Evolutionary conservation across 2,888 invertebrate species (phyloP).

Genomic region (Bombylius major): DNA sequence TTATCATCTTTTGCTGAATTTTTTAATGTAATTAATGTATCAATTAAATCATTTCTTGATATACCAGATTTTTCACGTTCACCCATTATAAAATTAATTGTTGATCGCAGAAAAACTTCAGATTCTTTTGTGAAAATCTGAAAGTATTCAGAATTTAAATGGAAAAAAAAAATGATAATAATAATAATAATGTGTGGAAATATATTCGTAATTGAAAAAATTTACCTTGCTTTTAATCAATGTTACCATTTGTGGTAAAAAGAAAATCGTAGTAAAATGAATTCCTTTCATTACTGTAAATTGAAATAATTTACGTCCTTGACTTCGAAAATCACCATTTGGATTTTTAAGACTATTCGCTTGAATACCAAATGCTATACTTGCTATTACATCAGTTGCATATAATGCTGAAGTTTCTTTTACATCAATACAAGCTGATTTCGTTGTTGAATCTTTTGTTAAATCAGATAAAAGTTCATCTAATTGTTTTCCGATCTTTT

Average conservation of each 20-base stretch:
- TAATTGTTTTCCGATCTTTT: conserved; percentile 25
- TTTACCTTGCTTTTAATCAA: conserved; percentile 22
- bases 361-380: conserved; percentile 30
- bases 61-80: conserved; percentile 32
- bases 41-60: conserved; percentile 39
- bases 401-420: conserved; percentile 24
- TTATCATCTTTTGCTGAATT: conserved; percentile 22
- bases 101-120: conserved; percentile 29
- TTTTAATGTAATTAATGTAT: conserved; percentile 36
- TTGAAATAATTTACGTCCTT: conserved; percentile 21
- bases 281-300: conserved; percentile 20
- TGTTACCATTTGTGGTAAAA: conserved; percentile 26
- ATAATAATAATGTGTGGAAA: not conserved
- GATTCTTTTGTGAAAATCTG: conserved; percentile 21
- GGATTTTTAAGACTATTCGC: conserved; percentile 29
- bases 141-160: not conserved
- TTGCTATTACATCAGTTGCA: conserved; percentile 30
- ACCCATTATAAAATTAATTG: conserved; percentile 33
- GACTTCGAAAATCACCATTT: conserved; percentile 24
- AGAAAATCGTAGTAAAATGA: conserved; percentile 27
- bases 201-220: not conserved
- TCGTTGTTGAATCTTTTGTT: conserved; percentile 14
- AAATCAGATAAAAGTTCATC: conserved; percentile 24
- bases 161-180: not conserved
- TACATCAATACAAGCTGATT: conserved; percentile 1